Conservation (phyloP, 2,888 invertebrate species). For the Epinotia demarniana region DNA sequence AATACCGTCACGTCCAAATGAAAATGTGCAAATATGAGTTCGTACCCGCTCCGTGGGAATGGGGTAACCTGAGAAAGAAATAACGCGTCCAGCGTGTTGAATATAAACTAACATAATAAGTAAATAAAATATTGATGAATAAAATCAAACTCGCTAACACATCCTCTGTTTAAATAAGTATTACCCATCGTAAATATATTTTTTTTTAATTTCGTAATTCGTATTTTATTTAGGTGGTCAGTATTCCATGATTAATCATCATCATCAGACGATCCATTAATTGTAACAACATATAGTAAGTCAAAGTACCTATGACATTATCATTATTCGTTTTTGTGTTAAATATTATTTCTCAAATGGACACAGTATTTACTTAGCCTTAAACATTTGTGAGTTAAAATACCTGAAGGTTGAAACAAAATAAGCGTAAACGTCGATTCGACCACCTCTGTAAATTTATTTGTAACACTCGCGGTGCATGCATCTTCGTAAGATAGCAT, state of each 20-base stretch:
- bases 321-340: too few relatives aligned
- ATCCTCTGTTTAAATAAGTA: background rate
- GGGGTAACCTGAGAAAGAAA: conserved; percentile 14
- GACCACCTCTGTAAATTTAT: background rate
- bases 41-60: conserved; percentile 58
- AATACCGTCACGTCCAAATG: conserved; percentile 73
- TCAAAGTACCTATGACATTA: too few relatives aligned
- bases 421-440: background rate
- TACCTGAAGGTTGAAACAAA: background rate
- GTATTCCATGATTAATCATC: too few relatives aligned
- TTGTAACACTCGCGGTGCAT: conserved; percentile 48
- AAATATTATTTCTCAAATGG: too few relatives aligned
- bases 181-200: too few relatives aligned
- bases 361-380: background rate
- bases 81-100: background rate
- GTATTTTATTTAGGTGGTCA: too few relatives aligned
- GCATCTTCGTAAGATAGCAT: conserved; percentile 61
- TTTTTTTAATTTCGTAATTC: too few relatives aligned
- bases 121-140: background rate
- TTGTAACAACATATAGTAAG: too few relatives aligned
- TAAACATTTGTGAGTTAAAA: background rate
- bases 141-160: background rate
- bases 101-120: background rate
- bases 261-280: too few relatives aligned
- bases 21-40: conserved; percentile 72